phyloP scores from a whole-genome alignment of 2,888 invertebrate genomes.

The Drepanosiphum platanoidis region DNA sequence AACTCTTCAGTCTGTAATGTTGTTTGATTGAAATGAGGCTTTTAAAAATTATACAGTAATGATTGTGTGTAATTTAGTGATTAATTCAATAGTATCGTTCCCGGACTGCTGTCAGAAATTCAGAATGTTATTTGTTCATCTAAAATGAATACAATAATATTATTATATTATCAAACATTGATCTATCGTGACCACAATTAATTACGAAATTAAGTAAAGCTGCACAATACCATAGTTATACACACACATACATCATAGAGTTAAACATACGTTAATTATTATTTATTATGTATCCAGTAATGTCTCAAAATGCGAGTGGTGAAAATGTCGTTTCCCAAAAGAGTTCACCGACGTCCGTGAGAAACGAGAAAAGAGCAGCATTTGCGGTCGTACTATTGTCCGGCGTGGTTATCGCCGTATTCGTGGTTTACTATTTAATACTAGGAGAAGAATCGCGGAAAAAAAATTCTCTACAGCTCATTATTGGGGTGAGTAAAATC shows the following conservation, averaged over 20 bases:
- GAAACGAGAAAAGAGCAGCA: constrained; percentile 30
- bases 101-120: not conserved
- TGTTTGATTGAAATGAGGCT: too few species aligned
- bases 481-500: constrained; percentile 47
- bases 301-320: constrained; percentile 1
- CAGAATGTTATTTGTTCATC: not conserved
- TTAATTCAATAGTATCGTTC: not conserved
- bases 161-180: not conserved
- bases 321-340: constrained; percentile 3
- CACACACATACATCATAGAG: too few species aligned
- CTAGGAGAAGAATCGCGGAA: constrained; percentile 49
- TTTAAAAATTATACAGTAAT: not conserved
- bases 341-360: not conserved
- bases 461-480: constrained; percentile 54
- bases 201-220: not conserved
- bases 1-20: not conserved
- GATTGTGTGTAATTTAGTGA: not conserved
- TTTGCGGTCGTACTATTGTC: constrained; percentile 34
- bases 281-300: not conserved
- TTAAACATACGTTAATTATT: too few species aligned
- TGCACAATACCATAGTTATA: too few species aligned
- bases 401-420: constrained; percentile 11
- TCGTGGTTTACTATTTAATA: constrained; percentile 38
- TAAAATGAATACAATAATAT: not conserved
- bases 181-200: not conserved